Percentiles rank a stretch among this genome's conserved stretches.
Evolutionary conservation across 2,797 vertebrate genomes (phyloP).

Genomic region (Borostomias antarcticus): DNA sequence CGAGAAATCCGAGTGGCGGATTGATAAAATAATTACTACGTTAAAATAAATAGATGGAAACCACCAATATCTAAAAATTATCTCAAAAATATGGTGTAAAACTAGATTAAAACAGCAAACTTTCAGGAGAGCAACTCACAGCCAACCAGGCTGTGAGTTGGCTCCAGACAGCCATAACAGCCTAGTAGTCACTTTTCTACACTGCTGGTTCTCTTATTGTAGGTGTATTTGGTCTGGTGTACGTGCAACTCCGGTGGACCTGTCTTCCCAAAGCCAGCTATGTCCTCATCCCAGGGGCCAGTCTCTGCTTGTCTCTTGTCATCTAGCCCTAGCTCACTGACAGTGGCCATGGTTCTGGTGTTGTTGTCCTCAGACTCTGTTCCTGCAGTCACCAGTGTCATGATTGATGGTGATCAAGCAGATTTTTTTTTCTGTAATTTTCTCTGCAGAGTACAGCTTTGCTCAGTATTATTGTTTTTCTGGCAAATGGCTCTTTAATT

Average conservation of each 20-base stretch:
- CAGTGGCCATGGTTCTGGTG: not conserved
- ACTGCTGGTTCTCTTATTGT: constrained; percentile 35
- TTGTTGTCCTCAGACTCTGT: not conserved
- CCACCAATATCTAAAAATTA: no score
- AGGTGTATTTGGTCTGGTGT: not conserved
- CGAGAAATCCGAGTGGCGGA: no score
- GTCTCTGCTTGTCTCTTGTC: not conserved
- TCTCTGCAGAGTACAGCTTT: no score
- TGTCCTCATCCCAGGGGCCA: not conserved
- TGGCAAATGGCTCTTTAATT: no score
- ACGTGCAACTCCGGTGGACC: not conserved
- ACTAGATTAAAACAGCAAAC: no score
- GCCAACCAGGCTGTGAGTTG: no score
- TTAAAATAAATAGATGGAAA: no score
- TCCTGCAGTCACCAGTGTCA: not conserved
- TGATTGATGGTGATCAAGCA: constrained; percentile 3
- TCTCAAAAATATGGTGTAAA: no score
- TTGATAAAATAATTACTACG: no score
- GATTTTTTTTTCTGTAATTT: no score
- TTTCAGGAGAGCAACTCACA: no score
- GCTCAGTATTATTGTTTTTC: no score
- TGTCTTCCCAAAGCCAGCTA: not conserved
- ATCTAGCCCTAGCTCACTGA: not conserved
- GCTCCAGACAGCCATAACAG: not conserved
- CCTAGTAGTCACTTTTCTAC: constrained; percentile 14